These are phyloP conservation scores for Drosophila planitibia DNA, from an alignment of 2,888 invertebrate species.

Conservation along the genomic window DNA sequence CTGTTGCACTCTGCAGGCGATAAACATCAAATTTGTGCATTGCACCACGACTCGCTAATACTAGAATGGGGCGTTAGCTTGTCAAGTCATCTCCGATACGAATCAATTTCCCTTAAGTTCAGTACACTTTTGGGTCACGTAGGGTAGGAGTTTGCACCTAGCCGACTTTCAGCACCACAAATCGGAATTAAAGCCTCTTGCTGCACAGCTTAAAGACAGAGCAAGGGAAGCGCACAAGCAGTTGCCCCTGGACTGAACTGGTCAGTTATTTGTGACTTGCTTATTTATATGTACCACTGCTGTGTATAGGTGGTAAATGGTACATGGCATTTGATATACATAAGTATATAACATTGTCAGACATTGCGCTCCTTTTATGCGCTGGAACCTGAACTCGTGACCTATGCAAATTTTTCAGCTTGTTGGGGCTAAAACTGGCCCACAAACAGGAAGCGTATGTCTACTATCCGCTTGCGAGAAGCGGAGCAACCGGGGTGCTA, in stretches of 20 bases:
- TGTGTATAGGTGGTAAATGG: constrained; percentile 2
- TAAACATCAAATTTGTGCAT: constrained; percentile 70
- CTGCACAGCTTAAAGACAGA: constrained; percentile 43
- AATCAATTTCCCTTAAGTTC: constrained; percentile 80
- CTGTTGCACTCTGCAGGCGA: constrained; percentile 73
- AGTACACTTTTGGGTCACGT: constrained; percentile 78
- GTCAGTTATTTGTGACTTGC: constrained; percentile 75
- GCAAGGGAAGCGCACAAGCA: background rate
- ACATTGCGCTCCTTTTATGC: constrained; percentile 69
- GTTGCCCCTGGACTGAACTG: constrained; percentile 41
- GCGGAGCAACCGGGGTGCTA: background rate
- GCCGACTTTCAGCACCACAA: constrained; percentile 19
- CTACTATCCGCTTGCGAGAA: constrained; percentile 21
- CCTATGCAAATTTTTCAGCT: constrained; percentile 80
- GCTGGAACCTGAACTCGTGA: constrained; percentile 81
- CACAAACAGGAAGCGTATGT: constrained; percentile 71
- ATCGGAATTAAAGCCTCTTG: constrained; percentile 45
- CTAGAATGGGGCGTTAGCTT: constrained; percentile 39
- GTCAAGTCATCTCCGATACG: constrained; percentile 79
- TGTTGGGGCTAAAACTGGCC: constrained; percentile 62
- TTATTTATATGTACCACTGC: constrained; percentile 45
- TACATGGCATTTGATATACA: constrained; percentile 12
- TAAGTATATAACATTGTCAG: constrained; percentile 60
- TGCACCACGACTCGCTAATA: constrained; percentile 30
- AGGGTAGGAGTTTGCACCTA: constrained; percentile 9